Conservation (phyloP, 2,888 invertebrate species). For the Troides oblongomaculatus region DNA sequence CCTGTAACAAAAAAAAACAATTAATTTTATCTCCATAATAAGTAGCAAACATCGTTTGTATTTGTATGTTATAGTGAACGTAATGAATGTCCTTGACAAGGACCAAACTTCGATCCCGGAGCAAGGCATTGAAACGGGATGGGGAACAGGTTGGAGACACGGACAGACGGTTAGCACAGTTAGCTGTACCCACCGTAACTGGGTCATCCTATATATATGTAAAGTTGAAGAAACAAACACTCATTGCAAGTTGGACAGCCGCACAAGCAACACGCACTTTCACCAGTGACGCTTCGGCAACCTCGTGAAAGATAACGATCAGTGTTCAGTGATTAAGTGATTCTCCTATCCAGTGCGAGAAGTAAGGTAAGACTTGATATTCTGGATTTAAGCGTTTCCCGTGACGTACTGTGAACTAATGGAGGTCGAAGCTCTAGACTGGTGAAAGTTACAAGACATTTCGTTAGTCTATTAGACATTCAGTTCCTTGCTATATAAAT, state of each 20-base stretch:
- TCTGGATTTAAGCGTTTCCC: slow-evolving; percentile 36
- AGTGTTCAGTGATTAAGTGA: slow-evolving; percentile 72
- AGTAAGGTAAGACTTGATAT: slow-evolving; percentile 61
- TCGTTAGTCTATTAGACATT: neutral
- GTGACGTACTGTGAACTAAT: slow-evolving; percentile 45
- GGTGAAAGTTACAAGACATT: slow-evolving; percentile 22
- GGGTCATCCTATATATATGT: slow-evolving; percentile 91
- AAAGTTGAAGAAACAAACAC: slow-evolving; percentile 89
- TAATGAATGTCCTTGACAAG: slow-evolving; percentile 52
- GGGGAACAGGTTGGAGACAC: slow-evolving; percentile 59
- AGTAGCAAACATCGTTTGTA: slow-evolving; percentile 1
- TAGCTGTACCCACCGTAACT: slow-evolving; percentile 81
- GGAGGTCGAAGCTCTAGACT: slow-evolving; percentile 38
- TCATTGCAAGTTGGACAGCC: slow-evolving; percentile 79
- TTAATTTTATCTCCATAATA: neutral
- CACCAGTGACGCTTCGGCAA: slow-evolving; percentile 62
- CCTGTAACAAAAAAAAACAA: slow-evolving; percentile 26
- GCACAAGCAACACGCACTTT: slow-evolving; percentile 74
- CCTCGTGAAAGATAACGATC: slow-evolving; percentile 56
- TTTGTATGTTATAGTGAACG: slow-evolving; percentile 24
- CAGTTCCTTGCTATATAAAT: slow-evolving; percentile 1
- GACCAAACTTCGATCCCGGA: slow-evolving; percentile 38
- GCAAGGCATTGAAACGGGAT: slow-evolving; percentile 57
- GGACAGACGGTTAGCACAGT: slow-evolving; percentile 69
- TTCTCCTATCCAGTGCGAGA: slow-evolving; percentile 52